Evolutionary conservation across 2,797 vertebrate species (phyloP), one percentile per base, ranked within the genome.

Genomic region (Lepilemur ruficaudatus): DNA sequence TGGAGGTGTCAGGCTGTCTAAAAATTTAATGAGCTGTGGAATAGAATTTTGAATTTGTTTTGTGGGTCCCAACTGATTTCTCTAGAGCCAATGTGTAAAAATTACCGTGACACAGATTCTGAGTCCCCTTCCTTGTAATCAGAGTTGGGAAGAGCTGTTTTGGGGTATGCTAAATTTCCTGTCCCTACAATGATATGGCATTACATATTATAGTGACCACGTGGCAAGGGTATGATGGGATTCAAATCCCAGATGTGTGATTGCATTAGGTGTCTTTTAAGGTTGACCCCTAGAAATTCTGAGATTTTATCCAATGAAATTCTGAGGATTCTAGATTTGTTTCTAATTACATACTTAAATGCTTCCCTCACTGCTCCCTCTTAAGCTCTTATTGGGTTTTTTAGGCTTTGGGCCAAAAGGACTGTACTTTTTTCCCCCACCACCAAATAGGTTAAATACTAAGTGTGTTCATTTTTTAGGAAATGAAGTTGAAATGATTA

Each of bases 401-500:
- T 93, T 72, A 95, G 94, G 96, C 93, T 72, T 32, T 72, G 28
- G 15, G 94, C 96, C 98, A 96, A 96, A 23, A 30, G 63, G n/a
- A 90, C 86, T 83, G 22, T 59, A 80, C 52, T 76, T 79, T 79
- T 38, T 9, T 43, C 18, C 63, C 6, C 43, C 9, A 41, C 81
- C 43, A 85, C 89, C 84, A 95, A 91, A 93, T 91, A 93, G 67
- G 82, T 95, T 96, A 96, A 97, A 97, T 95, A 93, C 72, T 93
- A 63, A 72, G 18, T 73, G 55, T 94, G 76, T 82, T 96, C 95
- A 70, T 94, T 97, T 97, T 98, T 96, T 89, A 94, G 94, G 93
- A 97, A 95, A 97, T 91, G 93, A 97, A 97, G 84, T 96, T 92
- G 93, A 96, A 97, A 97, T 94, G 93, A 98, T 98, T 97, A 97